These are phyloP conservation scores for Nomada ferruginata DNA, from an alignment of 2,888 invertebrate genomes.

Conservation along the genomic window DNA sequence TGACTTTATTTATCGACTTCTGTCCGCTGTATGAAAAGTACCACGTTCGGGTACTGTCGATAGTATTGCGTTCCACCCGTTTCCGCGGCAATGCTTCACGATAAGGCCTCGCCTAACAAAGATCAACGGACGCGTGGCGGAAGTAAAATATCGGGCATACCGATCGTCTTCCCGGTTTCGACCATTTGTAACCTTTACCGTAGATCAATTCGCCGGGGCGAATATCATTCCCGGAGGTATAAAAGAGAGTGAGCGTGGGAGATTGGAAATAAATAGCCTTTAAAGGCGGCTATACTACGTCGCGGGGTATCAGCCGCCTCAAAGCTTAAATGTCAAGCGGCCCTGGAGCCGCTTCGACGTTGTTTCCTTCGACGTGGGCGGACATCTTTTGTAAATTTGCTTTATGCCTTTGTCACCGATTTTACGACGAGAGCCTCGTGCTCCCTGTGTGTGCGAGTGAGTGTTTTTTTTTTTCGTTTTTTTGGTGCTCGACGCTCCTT, in stretches of 20 bases:
- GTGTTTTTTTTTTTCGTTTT: not conserved
- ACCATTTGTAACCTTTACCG: constrained; percentile 46
- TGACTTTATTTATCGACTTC: constrained; percentile 37
- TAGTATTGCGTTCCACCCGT: constrained; percentile 1
- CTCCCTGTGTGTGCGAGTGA: not conserved
- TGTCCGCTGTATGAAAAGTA: not conserved
- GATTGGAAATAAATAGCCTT: constrained; percentile 45
- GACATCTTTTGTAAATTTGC: constrained; percentile 17
- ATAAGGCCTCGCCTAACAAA: constrained; percentile 42
- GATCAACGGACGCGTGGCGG: constrained; percentile 40
- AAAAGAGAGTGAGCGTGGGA: constrained; percentile 5
- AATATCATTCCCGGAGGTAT: constrained; percentile 41
- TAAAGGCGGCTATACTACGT: constrained; percentile 23
- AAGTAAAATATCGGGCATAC: constrained; percentile 41
- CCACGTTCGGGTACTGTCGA: not conserved
- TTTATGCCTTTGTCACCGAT: constrained; percentile 1
- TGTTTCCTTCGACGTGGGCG: not conserved
- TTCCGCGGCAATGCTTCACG: constrained; percentile 26
- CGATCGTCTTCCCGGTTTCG: constrained; percentile 24
- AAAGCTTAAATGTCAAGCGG: constrained; percentile 33
- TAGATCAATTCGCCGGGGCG: constrained; percentile 43
- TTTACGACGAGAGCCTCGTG: not conserved
- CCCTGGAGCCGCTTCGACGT: not conserved
- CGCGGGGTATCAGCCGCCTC: not conserved
- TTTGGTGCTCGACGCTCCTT: not conserved